phyloP scores from a whole-genome alignment of 2,888 invertebrate species.

The Tortrix viridana region DNA sequence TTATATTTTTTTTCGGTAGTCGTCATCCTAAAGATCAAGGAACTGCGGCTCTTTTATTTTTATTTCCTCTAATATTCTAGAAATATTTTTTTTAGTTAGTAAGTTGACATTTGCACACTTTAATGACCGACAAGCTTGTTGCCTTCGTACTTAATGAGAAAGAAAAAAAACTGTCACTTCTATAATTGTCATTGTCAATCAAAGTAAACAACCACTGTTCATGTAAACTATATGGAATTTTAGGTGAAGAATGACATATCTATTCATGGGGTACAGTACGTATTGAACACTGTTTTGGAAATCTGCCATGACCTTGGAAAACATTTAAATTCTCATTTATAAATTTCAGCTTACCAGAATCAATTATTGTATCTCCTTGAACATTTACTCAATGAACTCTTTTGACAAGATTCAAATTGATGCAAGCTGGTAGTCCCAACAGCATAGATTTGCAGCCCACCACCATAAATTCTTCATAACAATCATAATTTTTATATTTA shows the following conservation, averaged over 20 bases:
- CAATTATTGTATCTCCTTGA: background rate
- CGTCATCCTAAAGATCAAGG: no score
- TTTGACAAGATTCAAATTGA: constrained; percentile 23
- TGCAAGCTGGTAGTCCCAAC: constrained; percentile 35
- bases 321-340: constrained; percentile 3
- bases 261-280: constrained; percentile 10
- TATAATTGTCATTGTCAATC: no score
- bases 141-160: no score
- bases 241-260: constrained; percentile 10
- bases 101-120: no score
- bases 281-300: constrained; percentile 14
- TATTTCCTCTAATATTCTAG: no score
- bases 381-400: background rate
- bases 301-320: constrained; percentile 11
- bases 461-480: constrained; percentile 38
- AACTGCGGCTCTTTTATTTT: no score
- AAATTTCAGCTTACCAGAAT: background rate
- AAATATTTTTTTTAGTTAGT: no score
- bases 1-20: no score
- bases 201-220: no score
- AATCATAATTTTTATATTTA: constrained; percentile 30
- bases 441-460: constrained; percentile 32
- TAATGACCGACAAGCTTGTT: no score
- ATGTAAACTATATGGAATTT: constrained; percentile 17
- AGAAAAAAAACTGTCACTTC: no score